Conservation (phyloP, 2,888 invertebrate genomes). For the Capitulum mitella region DNA sequence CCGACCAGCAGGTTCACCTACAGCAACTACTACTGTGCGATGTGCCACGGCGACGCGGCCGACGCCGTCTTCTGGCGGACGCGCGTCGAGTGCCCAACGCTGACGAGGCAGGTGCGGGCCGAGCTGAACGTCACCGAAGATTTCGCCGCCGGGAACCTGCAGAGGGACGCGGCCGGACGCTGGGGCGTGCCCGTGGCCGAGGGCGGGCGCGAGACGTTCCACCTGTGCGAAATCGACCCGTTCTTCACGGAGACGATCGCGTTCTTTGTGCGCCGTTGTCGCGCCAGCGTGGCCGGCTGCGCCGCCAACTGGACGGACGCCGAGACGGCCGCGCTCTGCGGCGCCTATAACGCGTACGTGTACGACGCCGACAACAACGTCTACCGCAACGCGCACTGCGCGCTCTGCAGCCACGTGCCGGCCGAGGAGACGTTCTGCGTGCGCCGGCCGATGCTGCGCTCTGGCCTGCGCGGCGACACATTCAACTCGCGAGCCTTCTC, state of each 20-base stretch:
- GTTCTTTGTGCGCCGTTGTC: conserved; percentile 44
- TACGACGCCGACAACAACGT: conserved; percentile 41
- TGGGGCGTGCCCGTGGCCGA: conserved; percentile 42
- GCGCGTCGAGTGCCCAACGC: conserved; percentile 43
- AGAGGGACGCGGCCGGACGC: conserved; percentile 38
- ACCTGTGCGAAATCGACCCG: conserved; percentile 44
- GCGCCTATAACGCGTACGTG: conserved; percentile 46
- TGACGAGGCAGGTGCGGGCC: conserved; percentile 31
- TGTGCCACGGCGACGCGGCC: conserved; percentile 44
- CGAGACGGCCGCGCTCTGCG: conserved; percentile 42
- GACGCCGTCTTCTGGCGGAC: conserved; percentile 41
- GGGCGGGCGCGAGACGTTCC: conserved; percentile 38
- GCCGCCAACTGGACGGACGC: conserved; percentile 43
- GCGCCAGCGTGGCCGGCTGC: conserved; percentile 42
- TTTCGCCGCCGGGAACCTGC: conserved; percentile 35
- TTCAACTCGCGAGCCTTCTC: conserved; percentile 45
- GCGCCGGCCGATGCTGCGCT: neutral
- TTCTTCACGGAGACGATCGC: conserved; percentile 42
- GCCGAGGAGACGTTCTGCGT: conserved; percentile 41
- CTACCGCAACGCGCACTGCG: conserved; percentile 48
- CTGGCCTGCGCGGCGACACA: conserved; percentile 39
- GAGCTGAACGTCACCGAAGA: conserved; percentile 31
- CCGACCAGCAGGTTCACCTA: conserved; percentile 41
- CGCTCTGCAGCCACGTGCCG: conserved; percentile 46
- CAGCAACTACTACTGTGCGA: conserved; percentile 45